These are phyloP conservation scores for Bothrops jararaca DNA, from an alignment of 2,113 vertebrate species.

Conservation along the genomic window DNA sequence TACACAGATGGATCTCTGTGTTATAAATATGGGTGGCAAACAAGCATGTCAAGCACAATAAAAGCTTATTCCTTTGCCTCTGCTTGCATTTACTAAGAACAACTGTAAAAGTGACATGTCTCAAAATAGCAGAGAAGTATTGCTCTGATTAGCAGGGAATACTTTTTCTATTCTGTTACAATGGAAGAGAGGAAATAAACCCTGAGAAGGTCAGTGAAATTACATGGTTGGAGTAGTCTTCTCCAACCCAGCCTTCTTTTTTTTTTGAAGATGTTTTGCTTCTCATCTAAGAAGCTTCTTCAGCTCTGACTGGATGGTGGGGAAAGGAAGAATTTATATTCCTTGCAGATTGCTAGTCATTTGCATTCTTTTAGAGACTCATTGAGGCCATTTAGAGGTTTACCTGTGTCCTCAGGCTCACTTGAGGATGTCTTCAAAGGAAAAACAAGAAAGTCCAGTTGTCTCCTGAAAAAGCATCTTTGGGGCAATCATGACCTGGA, in stretches of 20 bases:
- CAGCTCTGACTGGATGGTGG: too few species aligned
- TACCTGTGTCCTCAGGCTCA: too few species aligned
- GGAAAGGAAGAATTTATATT: too few species aligned
- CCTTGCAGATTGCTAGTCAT: too few species aligned
- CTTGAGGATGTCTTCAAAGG: too few species aligned
- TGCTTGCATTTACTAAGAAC: background rate
- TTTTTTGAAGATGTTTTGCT: too few species aligned
- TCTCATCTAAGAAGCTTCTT: too few species aligned
- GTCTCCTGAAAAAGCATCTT: too few species aligned
- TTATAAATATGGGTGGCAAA: slow-evolving; percentile 11
- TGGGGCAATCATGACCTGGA: too few species aligned
- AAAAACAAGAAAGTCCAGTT: too few species aligned
- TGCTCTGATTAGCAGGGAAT: background rate
- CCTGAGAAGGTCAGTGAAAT: background rate
- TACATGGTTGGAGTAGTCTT: background rate
- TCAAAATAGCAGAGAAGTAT: slow-evolving; percentile 18
- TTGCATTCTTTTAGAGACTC: too few species aligned
- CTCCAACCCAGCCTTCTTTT: background rate
- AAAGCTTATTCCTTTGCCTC: background rate
- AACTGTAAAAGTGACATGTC: background rate
- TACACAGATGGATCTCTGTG: slow-evolving; percentile 32
- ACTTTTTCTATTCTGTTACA: background rate
- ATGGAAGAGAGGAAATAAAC: background rate
- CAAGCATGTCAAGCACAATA: background rate
- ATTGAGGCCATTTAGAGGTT: too few species aligned